These are phyloP conservation scores for Chascanopsetta lugubris DNA, from an alignment of 2,113 vertebrate species.

Conservation along the genomic window DNA sequence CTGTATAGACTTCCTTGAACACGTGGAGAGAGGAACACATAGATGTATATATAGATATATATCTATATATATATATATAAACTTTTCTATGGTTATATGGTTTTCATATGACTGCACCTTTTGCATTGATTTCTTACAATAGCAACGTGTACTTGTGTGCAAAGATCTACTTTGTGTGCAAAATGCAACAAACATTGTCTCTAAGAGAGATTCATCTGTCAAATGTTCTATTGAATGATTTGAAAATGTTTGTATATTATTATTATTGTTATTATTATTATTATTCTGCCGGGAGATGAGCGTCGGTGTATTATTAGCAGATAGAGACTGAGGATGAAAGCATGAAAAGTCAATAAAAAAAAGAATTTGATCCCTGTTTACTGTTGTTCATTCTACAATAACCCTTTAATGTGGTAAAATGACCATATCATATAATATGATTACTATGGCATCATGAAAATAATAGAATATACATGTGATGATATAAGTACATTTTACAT, in stretches of 20 bases:
- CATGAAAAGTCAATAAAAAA: conserved; percentile 69
- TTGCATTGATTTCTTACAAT: conserved; percentile 77
- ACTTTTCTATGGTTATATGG: conserved; percentile 72
- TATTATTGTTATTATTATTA: no score
- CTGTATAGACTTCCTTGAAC: conserved; percentile 71
- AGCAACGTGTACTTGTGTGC: conserved; percentile 79
- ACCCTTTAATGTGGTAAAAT: not conserved
- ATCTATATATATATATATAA: no score
- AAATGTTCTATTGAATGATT: conserved; percentile 85
- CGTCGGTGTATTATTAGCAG: conserved; percentile 63
- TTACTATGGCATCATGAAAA: no score
- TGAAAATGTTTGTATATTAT: conserved; percentile 73
- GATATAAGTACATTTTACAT: no score
- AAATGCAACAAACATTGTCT: conserved; percentile 79
- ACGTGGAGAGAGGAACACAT: conserved; percentile 18
- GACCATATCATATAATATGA: no score
- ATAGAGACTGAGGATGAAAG: conserved; percentile 58
- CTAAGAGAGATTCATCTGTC: conserved; percentile 84
- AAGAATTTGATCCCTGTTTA: not conserved
- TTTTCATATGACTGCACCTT: conserved; percentile 76
- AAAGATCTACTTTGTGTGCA: conserved; percentile 82
- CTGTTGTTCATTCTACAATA: not conserved
- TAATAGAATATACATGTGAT: no score
- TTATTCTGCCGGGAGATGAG: conserved; percentile 49
- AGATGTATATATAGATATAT: no score